Percentiles rank a stretch among this genome's conserved stretches.
Conservation (phyloP, 2,113 vertebrate species). For the Polyodon spathula region DNA sequence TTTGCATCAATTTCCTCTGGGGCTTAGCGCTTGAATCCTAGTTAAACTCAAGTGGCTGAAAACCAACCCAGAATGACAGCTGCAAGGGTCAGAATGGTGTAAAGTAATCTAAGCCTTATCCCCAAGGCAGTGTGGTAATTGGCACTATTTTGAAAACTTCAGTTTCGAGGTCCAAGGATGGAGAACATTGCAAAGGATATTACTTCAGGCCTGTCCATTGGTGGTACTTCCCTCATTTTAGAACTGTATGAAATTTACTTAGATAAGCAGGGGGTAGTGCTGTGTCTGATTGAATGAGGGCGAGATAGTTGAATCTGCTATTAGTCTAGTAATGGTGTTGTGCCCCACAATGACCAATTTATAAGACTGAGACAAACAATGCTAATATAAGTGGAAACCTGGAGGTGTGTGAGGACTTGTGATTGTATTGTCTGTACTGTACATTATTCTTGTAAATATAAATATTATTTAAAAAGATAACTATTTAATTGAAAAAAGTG, state of each 20-base stretch:
- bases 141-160: not conserved
- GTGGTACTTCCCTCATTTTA: not conserved
- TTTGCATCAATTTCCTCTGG: not conserved
- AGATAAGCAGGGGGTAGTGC: not conserved
- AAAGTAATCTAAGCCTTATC: not conserved
- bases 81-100: conserved; percentile 1
- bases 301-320: not conserved
- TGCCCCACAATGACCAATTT: not conserved
- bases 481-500: too few species aligned
- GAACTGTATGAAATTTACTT: not conserved
- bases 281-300: not conserved
- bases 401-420: not conserved
- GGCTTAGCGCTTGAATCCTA: not conserved
- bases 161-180: not conserved
- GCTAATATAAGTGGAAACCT: not conserved
- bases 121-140: not conserved
- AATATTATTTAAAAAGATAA: not conserved
- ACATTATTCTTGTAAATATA: too few species aligned
- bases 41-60: not conserved
- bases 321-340: not conserved
- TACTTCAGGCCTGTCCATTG: not conserved
- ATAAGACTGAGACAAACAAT: not conserved
- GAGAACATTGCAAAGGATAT: too few species aligned
- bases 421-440: too few species aligned
- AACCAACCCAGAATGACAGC: not conserved